Percentiles rank a stretch among this genome's conserved stretches.
Conservation (phyloP, 2,113 vertebrate genomes). For the Microcebus jonahi region DNA sequence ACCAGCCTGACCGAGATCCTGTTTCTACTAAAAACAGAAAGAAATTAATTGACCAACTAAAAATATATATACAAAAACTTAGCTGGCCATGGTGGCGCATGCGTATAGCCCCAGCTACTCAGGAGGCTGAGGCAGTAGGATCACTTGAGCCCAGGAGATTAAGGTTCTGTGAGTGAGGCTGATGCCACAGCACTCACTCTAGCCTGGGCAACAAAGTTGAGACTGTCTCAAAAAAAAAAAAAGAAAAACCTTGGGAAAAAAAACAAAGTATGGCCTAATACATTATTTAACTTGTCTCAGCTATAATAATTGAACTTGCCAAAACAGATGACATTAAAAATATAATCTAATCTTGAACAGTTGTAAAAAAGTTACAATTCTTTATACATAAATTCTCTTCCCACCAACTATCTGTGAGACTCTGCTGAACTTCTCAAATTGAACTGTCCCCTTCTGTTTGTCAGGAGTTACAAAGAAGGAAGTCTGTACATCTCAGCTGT, state of each 20-base stretch:
- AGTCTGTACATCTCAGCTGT: background rate
- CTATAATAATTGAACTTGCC: slow-evolving; percentile 11
- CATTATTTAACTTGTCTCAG: slow-evolving; percentile 14
- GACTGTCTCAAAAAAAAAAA: no score
- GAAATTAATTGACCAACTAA: no score
- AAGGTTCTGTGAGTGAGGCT: no score
- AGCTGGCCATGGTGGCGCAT: no score
- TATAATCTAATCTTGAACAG: background rate
- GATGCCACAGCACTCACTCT: no score
- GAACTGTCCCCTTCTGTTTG: background rate
- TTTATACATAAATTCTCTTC: slow-evolving; percentile 10
- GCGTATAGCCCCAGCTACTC: no score
- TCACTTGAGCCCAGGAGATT: no score
- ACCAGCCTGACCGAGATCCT: no score
- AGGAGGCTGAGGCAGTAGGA: no score
- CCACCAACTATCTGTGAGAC: background rate
- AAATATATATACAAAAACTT: no score
- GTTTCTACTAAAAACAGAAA: no score
- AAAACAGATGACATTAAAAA: slow-evolving; percentile 34
- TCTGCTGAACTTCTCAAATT: background rate
- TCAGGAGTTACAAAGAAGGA: background rate
- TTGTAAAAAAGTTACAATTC: background rate
- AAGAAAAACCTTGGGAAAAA: background rate
- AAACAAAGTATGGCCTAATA: background rate
- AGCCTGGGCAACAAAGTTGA: no score